Percentiles rank a stretch among this genome's conserved stretches.
These are phyloP conservation scores for Heterodera schachtii DNA, from an alignment of 1,140 invertebrate genomes.

Conservation along the genomic window DNA sequence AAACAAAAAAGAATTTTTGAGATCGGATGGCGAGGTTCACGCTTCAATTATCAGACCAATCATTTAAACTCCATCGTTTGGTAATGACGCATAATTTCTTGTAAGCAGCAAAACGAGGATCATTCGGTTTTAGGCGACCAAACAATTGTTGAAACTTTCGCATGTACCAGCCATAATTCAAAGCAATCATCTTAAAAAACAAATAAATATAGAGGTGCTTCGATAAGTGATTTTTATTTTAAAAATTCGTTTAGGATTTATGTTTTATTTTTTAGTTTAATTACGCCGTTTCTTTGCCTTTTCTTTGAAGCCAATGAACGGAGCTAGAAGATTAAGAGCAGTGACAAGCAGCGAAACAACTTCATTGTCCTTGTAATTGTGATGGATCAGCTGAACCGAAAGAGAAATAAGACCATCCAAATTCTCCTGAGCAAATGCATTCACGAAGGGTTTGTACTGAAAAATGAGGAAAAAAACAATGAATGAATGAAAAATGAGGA, in stretches of 20 bases:
- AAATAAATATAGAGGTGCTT: no score
- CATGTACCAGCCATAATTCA: slow-evolving; percentile 27
- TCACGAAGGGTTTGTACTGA: slow-evolving; percentile 20
- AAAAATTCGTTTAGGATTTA: no score
- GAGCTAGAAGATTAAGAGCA: slow-evolving; percentile 4
- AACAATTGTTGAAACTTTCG: slow-evolving; percentile 24
- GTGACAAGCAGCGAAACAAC: slow-evolving; percentile 4
- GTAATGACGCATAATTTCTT: slow-evolving; percentile 12
- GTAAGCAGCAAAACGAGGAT: slow-evolving; percentile 11
- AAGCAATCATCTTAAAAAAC: neutral
- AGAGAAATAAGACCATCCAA: slow-evolving; percentile 20
- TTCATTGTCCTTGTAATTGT: slow-evolving; percentile 22
- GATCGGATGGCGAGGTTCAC: neutral
- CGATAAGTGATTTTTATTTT: no score
- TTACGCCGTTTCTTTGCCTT: neutral
- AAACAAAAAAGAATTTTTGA: neutral
- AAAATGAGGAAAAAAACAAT: neutral
- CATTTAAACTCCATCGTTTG: neutral
- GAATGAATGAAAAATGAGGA: no score
- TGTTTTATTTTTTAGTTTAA: neutral
- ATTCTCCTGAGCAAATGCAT: neutral
- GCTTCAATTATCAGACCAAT: neutral
- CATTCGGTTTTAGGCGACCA: neutral
- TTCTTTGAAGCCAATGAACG: slow-evolving; percentile 12
- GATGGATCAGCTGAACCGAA: slow-evolving; percentile 21